These are phyloP conservation scores for Chionomys nivalis DNA, from an alignment of 2,113 vertebrate genomes.

Conservation along the genomic window DNA sequence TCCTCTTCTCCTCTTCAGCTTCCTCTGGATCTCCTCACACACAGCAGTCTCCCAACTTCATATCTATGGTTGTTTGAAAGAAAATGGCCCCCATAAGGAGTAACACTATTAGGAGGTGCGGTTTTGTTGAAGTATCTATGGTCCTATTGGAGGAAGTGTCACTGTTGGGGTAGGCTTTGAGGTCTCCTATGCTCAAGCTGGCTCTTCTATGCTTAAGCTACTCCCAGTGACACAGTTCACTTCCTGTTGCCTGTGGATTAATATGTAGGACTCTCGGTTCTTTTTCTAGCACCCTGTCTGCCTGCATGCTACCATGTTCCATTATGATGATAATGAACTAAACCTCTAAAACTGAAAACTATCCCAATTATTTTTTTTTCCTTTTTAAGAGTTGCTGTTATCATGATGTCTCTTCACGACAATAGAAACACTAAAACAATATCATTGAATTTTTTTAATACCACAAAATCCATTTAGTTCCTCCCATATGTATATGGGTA, in stretches of 20 bases:
- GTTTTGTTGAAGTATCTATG: neutral
- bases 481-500: neutral
- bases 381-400: neutral
- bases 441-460: neutral
- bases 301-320: neutral
- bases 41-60: neutral
- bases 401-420: neutral
- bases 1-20: too few species aligned
- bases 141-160: neutral
- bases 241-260: neutral
- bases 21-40: neutral
- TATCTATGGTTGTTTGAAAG: neutral
- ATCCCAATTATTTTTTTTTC: neutral
- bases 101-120: neutral
- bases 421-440: neutral
- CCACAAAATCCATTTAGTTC: neutral
- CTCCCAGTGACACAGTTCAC: neutral
- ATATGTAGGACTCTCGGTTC: neutral
- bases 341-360: neutral
- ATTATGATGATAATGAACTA: neutral
- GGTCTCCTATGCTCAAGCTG: too few species aligned
- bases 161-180: neutral
- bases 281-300: neutral
- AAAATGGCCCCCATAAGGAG: neutral
- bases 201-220: neutral